These are phyloP conservation scores for Ditylenchus dipsaci DNA, from an alignment of 1,140 invertebrate genomes.

Conservation along the genomic window DNA sequence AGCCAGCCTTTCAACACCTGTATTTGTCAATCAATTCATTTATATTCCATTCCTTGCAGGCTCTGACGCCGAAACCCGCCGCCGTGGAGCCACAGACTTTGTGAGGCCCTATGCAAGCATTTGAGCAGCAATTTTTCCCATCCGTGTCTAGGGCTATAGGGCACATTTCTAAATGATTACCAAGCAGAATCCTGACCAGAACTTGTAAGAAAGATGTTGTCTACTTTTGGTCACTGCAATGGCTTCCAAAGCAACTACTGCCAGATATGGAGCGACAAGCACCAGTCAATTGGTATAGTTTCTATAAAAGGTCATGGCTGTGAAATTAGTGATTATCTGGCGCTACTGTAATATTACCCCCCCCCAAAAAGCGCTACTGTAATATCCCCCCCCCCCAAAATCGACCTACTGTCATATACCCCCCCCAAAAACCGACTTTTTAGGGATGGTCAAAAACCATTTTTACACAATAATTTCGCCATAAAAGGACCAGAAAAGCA, in stretches of 20 bases:
- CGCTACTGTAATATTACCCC: too few relatives aligned
- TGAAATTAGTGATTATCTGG: too few relatives aligned
- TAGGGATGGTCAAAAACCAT: too few relatives aligned
- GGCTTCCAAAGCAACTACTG: conserved; percentile 79
- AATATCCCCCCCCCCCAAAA: too few relatives aligned
- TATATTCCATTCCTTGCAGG: too few relatives aligned
- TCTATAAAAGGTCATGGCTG: not conserved
- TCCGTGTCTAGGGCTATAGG: conserved; percentile 66
- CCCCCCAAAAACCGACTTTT: too few relatives aligned
- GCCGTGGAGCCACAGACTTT: conserved; percentile 89
- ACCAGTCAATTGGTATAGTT: conserved; percentile 34
- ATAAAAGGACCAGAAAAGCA: too few relatives aligned
- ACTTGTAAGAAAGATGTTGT: conserved; percentile 94
- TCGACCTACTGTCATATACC: too few relatives aligned
- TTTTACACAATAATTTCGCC: too few relatives aligned
- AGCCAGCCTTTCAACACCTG: too few relatives aligned
- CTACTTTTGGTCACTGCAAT: conserved; percentile 89
- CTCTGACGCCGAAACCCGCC: conserved; percentile 82
- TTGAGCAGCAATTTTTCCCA: conserved; percentile 35
- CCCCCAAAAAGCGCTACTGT: too few relatives aligned
- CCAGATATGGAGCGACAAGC: conserved; percentile 61
- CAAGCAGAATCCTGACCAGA: conserved; percentile 67
- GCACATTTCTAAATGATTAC: conserved; percentile 70
- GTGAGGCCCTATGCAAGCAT: conserved; percentile 78
- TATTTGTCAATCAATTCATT: too few relatives aligned